Evolutionary conservation across 37 sponge, comb jelly and placozoan species (phyloP).

Genomic region (Mnemiopsis leidyi): DNA sequence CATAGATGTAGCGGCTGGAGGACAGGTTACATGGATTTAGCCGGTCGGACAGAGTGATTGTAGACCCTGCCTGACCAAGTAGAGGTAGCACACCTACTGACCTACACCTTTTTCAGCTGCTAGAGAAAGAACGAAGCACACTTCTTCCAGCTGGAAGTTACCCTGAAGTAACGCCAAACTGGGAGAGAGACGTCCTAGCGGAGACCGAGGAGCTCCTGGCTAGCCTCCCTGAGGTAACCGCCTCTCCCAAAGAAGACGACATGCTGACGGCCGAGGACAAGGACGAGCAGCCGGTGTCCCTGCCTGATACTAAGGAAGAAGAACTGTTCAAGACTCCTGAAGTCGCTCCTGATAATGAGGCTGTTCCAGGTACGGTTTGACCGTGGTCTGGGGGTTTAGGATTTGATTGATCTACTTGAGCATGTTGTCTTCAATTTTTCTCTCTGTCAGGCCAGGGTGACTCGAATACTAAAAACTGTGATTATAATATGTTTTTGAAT

Average conservation of each 20-base stretch:
- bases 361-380: not conserved
- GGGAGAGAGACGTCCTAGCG: conserved; percentile 63
- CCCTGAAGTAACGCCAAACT: conserved; percentile 53
- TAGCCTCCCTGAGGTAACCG: not conserved
- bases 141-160: conserved; percentile 71
- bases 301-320: not conserved
- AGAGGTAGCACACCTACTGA: too few species aligned
- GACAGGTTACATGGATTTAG: too few species aligned
- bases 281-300: not conserved
- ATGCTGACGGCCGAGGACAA: conserved; percentile 42
- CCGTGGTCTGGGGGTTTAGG: not conserved
- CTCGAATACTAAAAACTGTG: too few species aligned
- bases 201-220: conserved; percentile 34
- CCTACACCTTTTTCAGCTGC: not conserved
- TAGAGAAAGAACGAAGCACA: conserved; percentile 68
- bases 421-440: too few species aligned
- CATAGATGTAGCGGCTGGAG: too few species aligned
- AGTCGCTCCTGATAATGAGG: not conserved
- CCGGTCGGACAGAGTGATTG: too few species aligned
- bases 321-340: not conserved
- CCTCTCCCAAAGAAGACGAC: not conserved
- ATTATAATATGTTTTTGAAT: too few species aligned
- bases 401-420: too few species aligned
- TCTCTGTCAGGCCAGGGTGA: too few species aligned
- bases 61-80: too few species aligned